Conservation (phyloP, 2,797 vertebrate genomes). For the Poeciliopsis turneri region DNA sequence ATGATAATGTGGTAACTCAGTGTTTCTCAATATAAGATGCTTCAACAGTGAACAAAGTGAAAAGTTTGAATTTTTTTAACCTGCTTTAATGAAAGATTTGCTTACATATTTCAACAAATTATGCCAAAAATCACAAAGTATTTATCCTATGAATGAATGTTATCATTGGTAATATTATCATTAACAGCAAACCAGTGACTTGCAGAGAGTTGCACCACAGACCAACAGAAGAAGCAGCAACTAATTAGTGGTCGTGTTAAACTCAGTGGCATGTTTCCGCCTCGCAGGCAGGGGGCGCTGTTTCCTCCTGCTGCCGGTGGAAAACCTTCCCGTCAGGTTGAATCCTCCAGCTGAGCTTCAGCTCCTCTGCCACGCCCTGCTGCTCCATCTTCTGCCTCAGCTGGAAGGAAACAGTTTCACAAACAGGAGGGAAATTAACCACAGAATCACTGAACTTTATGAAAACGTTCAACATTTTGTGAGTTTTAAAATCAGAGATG, state of each 20-base stretch:
- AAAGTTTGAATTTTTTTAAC: background rate
- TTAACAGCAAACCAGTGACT: background rate
- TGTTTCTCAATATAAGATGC: background rate
- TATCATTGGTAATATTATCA: background rate
- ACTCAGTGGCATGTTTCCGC: background rate
- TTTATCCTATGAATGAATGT: background rate
- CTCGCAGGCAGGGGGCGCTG: background rate
- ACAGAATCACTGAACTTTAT: too few relatives aligned
- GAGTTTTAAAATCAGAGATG: background rate
- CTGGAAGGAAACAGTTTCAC: slow-evolving; percentile 22
- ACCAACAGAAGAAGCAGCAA: background rate
- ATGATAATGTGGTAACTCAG: background rate
- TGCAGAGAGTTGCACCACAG: background rate
- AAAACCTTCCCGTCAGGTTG: slow-evolving; percentile 20
- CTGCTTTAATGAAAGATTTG: background rate
- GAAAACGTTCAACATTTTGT: background rate
- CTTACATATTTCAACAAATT: background rate
- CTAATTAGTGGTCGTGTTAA: background rate
- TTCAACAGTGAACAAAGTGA: background rate
- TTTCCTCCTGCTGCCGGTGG: slow-evolving; percentile 3
- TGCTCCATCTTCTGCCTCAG: slow-evolving; percentile 15
- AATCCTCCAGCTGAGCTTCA: slow-evolving; percentile 26
- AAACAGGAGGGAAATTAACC: background rate
- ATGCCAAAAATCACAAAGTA: background rate
- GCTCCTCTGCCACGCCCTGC: background rate